Base-by-base conservation (phyloP, 2,797 vertebrate species). In the Gymnopithys bicolor region DNA sequence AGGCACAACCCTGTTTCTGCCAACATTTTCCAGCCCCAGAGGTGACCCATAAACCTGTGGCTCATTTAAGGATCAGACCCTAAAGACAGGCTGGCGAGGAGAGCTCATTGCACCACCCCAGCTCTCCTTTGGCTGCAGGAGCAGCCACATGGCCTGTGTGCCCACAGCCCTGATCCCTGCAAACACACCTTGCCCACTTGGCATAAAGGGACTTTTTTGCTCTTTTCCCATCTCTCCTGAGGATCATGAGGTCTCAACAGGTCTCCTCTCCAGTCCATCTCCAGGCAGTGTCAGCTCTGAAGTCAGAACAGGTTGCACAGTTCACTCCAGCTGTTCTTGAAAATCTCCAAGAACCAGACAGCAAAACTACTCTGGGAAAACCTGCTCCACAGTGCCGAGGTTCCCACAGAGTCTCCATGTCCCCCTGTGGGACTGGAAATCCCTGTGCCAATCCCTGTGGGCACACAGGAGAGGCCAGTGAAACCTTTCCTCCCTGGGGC, bases 71-170 rank as follows among this genome's bases (percentile, higher is more conserved):
- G 39, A 49, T 35, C 58, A 53, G 27, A 48, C 51, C 22, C 35
- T 28, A 68, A 32, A 9, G 45, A 66, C 17, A 79, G 49, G 24
- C 41, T 28, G 11, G 5, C 9, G 11, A 67, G 22, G 48, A 89
- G 52, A 84, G 19, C 49, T 83, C 35, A 28, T 45, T 69, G 45
- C 27, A 49, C 10, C 76, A 55, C 15, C 13, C 19, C 45, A 30
- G 52, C n/a, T 63, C 55, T 37, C 9, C 33, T 70, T 58, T 15
- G 52, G 60, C 69, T 81, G 35, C 49, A 71, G 45, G 27, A 82
- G 45, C 48, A 74, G 8, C 67, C n/a, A 11, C 0, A 0, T 13
- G 28, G 24, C 16, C 46, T 58, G 9, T 45, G 0, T 35, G 41
- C 43, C 30, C 15, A 11, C 22, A 22, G 28, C 41, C 19, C 59